Evolutionary conservation across 2,113 vertebrate species (phyloP).

Genomic region (Rhinolophus sinicus): DNA sequence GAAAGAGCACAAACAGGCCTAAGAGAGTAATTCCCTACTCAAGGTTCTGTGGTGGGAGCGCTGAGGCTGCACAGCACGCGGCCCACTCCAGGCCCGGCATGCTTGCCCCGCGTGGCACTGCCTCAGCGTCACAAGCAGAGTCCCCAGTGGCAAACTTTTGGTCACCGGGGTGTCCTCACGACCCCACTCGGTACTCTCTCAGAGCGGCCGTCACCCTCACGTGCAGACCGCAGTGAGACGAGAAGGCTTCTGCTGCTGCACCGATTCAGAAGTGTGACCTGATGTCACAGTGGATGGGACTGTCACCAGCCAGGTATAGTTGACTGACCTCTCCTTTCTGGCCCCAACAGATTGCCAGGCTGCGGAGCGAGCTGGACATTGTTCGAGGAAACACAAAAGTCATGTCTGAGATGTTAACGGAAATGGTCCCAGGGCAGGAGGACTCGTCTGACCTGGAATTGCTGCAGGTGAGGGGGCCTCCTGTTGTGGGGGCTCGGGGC

Average conservation of each 20-base stretch:
- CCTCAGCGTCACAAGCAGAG: neutral
- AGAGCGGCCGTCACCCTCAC: neutral
- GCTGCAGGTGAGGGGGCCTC: slow-evolving; percentile 89
- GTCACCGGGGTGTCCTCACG: neutral
- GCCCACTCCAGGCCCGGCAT: rapidly evolving
- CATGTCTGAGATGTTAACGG: slow-evolving; percentile 99
- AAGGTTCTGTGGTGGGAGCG: neutral
- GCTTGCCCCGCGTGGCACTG: neutral
- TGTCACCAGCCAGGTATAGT: neutral
- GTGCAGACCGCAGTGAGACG: neutral
- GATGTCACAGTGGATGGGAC: neutral
- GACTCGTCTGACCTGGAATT: slow-evolving; percentile 97
- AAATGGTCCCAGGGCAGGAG: slow-evolving; percentile 98
- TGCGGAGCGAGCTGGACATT: slow-evolving; percentile 96
- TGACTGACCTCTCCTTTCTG: slow-evolving; percentile 36
- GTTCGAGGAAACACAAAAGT: slow-evolving; percentile 98
- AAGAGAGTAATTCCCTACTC: neutral
- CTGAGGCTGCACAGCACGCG: neutral
- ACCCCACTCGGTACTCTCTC: neutral
- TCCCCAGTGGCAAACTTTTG: neutral
- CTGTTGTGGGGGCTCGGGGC: neutral
- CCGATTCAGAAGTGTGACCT: neutral
- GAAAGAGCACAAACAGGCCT: neutral
- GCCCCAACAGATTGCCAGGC: slow-evolving; percentile 90
- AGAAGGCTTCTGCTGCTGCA: neutral